Conservation (phyloP, 2,888 invertebrate species). For the Sympetrum striolatum region DNA sequence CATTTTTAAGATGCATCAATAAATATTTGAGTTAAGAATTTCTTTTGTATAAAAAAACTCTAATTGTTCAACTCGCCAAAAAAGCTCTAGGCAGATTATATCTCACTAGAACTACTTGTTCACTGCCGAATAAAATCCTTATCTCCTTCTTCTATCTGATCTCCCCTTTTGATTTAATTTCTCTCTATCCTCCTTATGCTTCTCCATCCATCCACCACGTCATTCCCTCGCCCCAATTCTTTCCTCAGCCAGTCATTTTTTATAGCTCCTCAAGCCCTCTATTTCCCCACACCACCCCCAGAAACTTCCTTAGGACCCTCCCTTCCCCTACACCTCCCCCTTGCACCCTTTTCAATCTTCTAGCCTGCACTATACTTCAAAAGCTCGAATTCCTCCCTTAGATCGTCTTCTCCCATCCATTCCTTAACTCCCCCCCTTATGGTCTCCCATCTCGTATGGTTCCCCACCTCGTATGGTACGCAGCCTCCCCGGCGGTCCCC, state of each 20-base stretch:
- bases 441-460: background rate
- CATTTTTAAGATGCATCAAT: too few relatives aligned
- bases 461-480: background rate
- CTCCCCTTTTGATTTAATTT: background rate
- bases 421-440: background rate
- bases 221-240: background rate
- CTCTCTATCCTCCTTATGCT: background rate
- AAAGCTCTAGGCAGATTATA: too few relatives aligned
- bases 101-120: too few relatives aligned
- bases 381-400: background rate
- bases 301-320: conserved; percentile 5
- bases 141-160: background rate
- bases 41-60: too few relatives aligned
- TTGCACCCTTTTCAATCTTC: conserved; percentile 27
- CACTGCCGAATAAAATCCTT: too few relatives aligned
- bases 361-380: conserved; percentile 27
- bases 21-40: too few relatives aligned
- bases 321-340: background rate
- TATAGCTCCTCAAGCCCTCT: background rate
- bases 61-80: too few relatives aligned
- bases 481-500: background rate
- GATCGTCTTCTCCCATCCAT: background rate
- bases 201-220: background rate
- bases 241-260: background rate
- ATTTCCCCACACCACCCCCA: background rate